Evolutionary conservation across 1,140 invertebrate species (phyloP).

Genomic region (Rhynchophorus ferrugineus): DNA sequence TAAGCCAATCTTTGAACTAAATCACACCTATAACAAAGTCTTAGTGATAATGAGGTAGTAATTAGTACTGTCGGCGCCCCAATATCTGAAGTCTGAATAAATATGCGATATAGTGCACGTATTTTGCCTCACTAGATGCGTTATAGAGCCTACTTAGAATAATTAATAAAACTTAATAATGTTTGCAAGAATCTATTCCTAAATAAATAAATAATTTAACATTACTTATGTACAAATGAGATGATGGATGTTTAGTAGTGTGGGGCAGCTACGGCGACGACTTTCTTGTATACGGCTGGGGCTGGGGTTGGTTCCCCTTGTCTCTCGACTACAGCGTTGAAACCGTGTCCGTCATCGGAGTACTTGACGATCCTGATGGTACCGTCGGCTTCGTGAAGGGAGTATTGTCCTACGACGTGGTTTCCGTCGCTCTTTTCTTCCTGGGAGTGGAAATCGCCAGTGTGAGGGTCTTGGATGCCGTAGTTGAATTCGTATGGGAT

Average conservation of each 20-base stretch:
- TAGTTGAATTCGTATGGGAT: slow-evolving; percentile 30
- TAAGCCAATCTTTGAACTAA: too few relatives aligned
- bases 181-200: too few relatives aligned
- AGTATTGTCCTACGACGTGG: slow-evolving; percentile 26
- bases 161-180: too few relatives aligned
- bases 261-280: slow-evolving; percentile 8
- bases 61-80: too few relatives aligned
- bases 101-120: too few relatives aligned
- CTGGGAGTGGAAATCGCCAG: slow-evolving; percentile 35
- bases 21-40: too few relatives aligned
- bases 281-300: slow-evolving; percentile 16
- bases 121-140: too few relatives aligned
- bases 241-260: slow-evolving; percentile 4
- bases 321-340: slow-evolving; percentile 31
- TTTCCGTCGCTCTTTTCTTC: slow-evolving; percentile 30
- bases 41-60: too few relatives aligned
- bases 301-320: slow-evolving; percentile 22
- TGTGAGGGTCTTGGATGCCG: slow-evolving; percentile 44
- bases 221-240: too few relatives aligned
- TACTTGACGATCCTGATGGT: slow-evolving; percentile 48
- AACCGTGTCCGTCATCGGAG: slow-evolving; percentile 44
- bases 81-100: too few relatives aligned
- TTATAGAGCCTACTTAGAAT: too few relatives aligned
- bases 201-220: slow-evolving; percentile 1
- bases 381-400: slow-evolving; percentile 47